Conservation (phyloP, 2,888 invertebrate species). For the Clepsis dumicolana region DNA sequence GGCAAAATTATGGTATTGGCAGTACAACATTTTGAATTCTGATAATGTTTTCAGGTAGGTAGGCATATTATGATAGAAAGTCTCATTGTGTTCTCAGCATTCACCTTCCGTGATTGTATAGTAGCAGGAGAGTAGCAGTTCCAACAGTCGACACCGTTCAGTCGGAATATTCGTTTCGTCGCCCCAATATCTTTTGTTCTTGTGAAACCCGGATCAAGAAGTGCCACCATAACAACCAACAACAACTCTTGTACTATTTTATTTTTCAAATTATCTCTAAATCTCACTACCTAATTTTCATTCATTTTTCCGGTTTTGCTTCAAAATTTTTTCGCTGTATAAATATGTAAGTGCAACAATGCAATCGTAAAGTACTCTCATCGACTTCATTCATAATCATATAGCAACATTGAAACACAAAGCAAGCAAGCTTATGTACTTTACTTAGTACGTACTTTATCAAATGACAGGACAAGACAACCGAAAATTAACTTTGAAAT, state of each 20-base stretch:
- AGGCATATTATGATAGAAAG: background rate
- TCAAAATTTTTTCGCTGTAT: background rate
- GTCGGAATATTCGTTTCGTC: too few species aligned
- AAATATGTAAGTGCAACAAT: background rate
- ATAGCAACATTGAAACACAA: constrained; percentile 19
- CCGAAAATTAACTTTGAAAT: constrained; percentile 37
- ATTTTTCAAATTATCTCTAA: background rate
- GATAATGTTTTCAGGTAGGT: background rate
- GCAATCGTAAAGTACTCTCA: background rate
- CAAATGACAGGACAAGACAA: constrained; percentile 28
- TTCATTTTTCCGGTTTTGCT: background rate
- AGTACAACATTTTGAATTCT: too few species aligned
- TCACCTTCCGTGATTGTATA: background rate
- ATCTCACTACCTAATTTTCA: too few species aligned
- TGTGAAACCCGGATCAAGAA: too few species aligned
- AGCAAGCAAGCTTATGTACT: constrained; percentile 3
- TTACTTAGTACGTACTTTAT: too few species aligned
- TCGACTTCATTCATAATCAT: background rate
- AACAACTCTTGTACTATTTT: background rate
- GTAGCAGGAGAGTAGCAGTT: background rate
- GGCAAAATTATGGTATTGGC: too few species aligned
- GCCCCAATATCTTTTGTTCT: too few species aligned
- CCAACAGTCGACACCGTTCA: too few species aligned
- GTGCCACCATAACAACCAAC: too few species aligned
- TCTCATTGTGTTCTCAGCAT: background rate